These are phyloP conservation scores for Coracopsis vasa DNA, from an alignment of 2,113 vertebrate species.

Conservation along the genomic window DNA sequence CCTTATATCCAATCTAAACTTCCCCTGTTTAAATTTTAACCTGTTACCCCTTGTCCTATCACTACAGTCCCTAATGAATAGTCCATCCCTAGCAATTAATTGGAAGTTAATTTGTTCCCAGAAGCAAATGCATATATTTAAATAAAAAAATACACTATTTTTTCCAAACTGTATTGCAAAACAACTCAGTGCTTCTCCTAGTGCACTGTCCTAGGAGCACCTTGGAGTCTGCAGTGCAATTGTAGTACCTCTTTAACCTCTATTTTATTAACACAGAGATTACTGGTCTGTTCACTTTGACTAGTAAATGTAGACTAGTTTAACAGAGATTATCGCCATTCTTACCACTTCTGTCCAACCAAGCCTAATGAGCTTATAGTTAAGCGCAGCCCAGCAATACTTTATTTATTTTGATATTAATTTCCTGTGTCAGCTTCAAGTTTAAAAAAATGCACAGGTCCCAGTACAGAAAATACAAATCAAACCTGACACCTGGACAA, in stretches of 20 bases:
- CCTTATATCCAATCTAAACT: too few species aligned
- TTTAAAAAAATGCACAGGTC: not conserved
- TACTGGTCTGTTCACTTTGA: not conserved
- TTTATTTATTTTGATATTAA: not conserved
- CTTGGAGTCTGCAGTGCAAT: not conserved
- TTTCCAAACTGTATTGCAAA: not conserved
- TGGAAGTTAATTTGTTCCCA: constrained; percentile 22
- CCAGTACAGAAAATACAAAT: not conserved
- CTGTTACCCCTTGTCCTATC: too few species aligned
- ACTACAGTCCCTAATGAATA: too few species aligned
- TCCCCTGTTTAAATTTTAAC: too few species aligned
- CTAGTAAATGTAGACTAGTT: not conserved
- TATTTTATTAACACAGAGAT: not conserved
- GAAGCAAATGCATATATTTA: not conserved
- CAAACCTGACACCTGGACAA: not conserved
- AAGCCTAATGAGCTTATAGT: not conserved
- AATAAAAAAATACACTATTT: not conserved
- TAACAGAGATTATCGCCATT: not conserved
- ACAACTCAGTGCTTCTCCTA: not conserved
- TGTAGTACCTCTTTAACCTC: not conserved
- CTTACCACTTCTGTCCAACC: not conserved
- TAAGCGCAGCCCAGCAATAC: not conserved
- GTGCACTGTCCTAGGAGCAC: not conserved
- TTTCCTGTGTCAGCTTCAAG: not conserved
- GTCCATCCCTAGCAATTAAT: too few species aligned